Base-by-base conservation (phyloP, 53 echinoderm and acorn worm species). In the Paracentrotus lividus region DNA sequence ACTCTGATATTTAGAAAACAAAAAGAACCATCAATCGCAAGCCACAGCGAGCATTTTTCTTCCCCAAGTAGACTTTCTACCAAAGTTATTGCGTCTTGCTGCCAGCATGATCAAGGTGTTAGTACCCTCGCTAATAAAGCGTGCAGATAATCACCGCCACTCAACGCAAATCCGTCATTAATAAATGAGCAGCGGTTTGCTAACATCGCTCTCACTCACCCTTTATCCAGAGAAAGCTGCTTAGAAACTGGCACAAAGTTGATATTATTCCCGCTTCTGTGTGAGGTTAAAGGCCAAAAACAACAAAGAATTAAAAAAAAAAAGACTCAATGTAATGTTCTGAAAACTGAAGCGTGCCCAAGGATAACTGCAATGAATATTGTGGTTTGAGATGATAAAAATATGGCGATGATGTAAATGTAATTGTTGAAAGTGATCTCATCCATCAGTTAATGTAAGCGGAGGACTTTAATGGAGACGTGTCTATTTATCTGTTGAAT, bases 1-100 rank as follows among this genome's bases (percentile, higher is more conserved):
- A 49, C 47, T 24, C 45, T n/a, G 3, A 44, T 72, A 92, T 92
- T 94, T 94, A 86, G 92, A 55, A 72, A 92, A 94, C 87, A 86
- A 76, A 94, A 94, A 90, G n/a, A n/a, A 81, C 90, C 94, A 81
- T 81, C 47, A 81, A 58, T 89, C 90, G 90, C 64, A 90, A 81
- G 77, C 81, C 81, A 8, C 44, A n/a, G 47, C 23, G 81, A 81
- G 44, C 81, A 81, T 81, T 81, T 26, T 40, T 42, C 47, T 81
- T 81, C 81, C 5, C 27, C 13, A 4, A 81, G 81, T 27, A 14
- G 24, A 3, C 45, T n/a, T 81, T 24, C 47, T 45, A n/a, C 44
- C 44, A 7, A 21, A 45, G 31, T 47, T 49, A 24, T 47, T 44
- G 81, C 47, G 81, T 81, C 81, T n/a, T 43, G 49, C 81, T 81